Evolutionary conservation across 2,113 vertebrate genomes (phyloP).

Genomic region (Gambusia holbrooki): DNA sequence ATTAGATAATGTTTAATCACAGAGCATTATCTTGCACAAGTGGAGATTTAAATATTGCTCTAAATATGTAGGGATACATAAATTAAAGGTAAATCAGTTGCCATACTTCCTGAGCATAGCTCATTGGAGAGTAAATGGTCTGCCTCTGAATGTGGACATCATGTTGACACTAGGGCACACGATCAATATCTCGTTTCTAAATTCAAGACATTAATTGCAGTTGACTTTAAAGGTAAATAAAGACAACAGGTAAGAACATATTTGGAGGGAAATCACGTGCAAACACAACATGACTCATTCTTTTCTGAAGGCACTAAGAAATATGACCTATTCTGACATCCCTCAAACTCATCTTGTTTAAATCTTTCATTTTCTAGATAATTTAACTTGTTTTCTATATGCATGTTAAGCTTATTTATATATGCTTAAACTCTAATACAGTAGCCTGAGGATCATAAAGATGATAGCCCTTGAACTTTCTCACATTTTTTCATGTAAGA

Average conservation of each 20-base stretch:
- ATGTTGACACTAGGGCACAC: not conserved
- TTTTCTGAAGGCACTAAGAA: not conserved
- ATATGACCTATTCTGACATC: not conserved
- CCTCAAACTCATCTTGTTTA: not conserved
- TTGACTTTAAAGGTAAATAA: not conserved
- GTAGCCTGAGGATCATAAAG: no score
- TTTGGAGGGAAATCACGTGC: not conserved
- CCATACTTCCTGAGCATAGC: not conserved
- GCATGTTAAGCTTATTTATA: not conserved
- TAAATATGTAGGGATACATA: not conserved
- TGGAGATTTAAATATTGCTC: not conserved
- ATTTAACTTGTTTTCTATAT: not conserved
- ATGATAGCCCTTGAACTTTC: no score
- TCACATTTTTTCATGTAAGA: no score
- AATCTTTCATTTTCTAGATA: not conserved
- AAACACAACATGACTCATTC: not conserved
- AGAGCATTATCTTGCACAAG: not conserved
- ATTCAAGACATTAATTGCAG: not conserved
- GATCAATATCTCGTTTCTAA: not conserved
- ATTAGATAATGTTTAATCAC: not conserved
- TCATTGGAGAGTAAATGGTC: not conserved
- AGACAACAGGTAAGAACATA: not conserved
- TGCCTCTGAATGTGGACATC: constrained; percentile 4
- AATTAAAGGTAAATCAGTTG: not conserved
- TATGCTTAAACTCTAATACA: no score